Evolutionary conservation across 2,113 vertebrate species (phyloP).

Genomic region (Halichoerus grypus): DNA sequence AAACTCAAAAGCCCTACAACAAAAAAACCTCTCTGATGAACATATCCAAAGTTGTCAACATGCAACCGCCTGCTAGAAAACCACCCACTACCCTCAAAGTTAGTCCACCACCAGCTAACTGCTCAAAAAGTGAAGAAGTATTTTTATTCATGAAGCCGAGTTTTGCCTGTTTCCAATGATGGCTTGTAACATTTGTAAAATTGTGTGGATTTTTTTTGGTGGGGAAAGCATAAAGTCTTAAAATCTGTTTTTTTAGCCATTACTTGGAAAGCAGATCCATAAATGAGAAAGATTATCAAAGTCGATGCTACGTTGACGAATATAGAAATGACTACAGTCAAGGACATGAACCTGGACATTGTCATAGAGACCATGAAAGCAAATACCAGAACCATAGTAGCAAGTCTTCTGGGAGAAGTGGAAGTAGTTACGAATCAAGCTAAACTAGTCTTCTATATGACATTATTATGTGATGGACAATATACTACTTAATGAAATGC

Average conservation of each 20-base stretch:
- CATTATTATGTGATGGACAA: background rate
- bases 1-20: background rate
- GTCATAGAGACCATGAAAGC: slow-evolving; percentile 85
- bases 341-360: slow-evolving; percentile 82
- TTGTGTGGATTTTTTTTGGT: background rate
- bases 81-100: background rate
- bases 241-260: slow-evolving; percentile 76
- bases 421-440: slow-evolving; percentile 85
- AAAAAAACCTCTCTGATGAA: background rate
- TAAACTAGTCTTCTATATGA: background rate
- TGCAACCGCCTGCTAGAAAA: background rate
- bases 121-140: background rate
- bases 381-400: slow-evolving; percentile 90
- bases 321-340: slow-evolving; percentile 82
- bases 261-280: slow-evolving; percentile 81
- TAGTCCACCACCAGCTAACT: background rate
- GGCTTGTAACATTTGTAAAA: background rate
- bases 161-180: background rate
- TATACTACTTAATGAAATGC: background rate
- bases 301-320: slow-evolving; percentile 80
- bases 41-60: background rate
- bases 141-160: background rate
- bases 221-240: background rate
- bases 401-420: slow-evolving; percentile 90
- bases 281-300: slow-evolving; percentile 70